A percentile compares a stretch with the other conserved stretches of the same genome.
Evolutionary conservation across 1,140 invertebrate species (phyloP).

Genomic region (Aphelenchoides fujianensis): DNA sequence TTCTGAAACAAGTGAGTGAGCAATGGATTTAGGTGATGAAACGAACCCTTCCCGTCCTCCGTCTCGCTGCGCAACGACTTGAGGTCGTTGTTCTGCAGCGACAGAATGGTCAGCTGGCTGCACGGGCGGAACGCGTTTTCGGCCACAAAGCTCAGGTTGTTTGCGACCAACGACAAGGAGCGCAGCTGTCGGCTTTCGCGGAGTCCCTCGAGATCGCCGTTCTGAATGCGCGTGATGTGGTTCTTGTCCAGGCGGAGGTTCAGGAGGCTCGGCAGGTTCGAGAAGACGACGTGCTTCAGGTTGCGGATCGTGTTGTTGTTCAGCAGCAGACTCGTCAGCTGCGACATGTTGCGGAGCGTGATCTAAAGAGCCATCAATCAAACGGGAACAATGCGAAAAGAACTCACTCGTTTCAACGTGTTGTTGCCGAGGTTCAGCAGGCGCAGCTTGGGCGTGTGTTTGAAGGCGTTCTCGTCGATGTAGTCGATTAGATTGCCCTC

Average conservation of each 20-base stretch:
- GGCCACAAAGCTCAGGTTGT: slow-evolving; percentile 48
- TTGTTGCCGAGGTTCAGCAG: slow-evolving; percentile 53
- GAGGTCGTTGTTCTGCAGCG: slow-evolving; percentile 45
- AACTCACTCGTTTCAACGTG: slow-evolving; percentile 31
- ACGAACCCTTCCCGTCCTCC: neutral
- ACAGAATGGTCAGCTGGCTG: slow-evolving; percentile 37
- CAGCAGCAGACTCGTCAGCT: slow-evolving; percentile 50
- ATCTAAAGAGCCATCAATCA: slow-evolving; percentile 34
- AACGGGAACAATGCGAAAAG: neutral
- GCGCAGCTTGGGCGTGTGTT: slow-evolving; percentile 42
- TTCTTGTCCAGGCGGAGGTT: slow-evolving; percentile 49
- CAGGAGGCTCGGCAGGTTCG: slow-evolving; percentile 34
- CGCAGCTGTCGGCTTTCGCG: slow-evolving; percentile 35
- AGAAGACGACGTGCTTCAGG: slow-evolving; percentile 43
- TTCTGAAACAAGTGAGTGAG: slow-evolving; percentile 11
- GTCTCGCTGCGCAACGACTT: slow-evolving; percentile 33
- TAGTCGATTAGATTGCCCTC: slow-evolving; percentile 35
- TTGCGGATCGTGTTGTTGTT: slow-evolving; percentile 56
- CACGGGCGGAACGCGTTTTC: slow-evolving; percentile 33
- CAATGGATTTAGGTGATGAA: neutral
- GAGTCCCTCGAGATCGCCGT: slow-evolving; percentile 41
- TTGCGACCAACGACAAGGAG: slow-evolving; percentile 48
- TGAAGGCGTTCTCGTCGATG: slow-evolving; percentile 43
- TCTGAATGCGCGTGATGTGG: slow-evolving; percentile 32
- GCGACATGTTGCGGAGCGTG: slow-evolving; percentile 33